Conservation (phyloP, 2,797 vertebrate genomes). For the Synanceia verrucosa region DNA sequence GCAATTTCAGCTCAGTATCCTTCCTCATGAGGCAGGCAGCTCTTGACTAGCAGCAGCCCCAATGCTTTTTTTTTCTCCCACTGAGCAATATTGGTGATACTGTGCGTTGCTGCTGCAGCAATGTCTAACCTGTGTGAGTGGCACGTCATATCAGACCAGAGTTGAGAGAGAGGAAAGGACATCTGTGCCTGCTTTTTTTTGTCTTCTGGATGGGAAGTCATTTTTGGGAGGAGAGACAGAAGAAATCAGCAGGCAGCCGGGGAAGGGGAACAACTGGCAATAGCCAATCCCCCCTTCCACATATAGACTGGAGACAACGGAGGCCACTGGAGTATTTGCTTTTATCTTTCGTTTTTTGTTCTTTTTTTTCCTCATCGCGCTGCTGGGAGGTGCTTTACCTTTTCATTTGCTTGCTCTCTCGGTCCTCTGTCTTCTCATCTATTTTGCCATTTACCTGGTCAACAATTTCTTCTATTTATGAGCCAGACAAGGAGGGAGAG, state of each 20-base stretch:
- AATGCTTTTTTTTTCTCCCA: constrained; percentile 63
- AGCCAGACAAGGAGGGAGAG: constrained; percentile 73
- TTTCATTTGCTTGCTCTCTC: constrained; percentile 83
- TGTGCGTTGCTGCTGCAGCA: constrained; percentile 73
- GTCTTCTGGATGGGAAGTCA: constrained; percentile 83
- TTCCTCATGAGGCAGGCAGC: constrained; percentile 78
- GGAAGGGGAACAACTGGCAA: constrained; percentile 79
- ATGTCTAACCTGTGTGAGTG: constrained; percentile 81
- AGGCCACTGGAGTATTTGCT: constrained; percentile 83
- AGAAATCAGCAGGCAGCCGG: constrained; percentile 76
- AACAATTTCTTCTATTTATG: constrained; percentile 85
- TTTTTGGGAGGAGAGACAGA: constrained; percentile 78
- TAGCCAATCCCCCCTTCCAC: constrained; percentile 78
- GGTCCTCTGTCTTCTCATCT: constrained; percentile 83
- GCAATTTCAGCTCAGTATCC: constrained; percentile 78
- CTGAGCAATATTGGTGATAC: constrained; percentile 62
- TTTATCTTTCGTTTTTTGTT: constrained; percentile 85
- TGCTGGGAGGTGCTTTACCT: constrained; percentile 83
- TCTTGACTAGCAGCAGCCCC: constrained; percentile 76
- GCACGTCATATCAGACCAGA: constrained; percentile 61
- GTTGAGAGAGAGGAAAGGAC: constrained; percentile 67
- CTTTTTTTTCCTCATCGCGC: constrained; percentile 85
- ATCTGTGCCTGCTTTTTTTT: constrained; percentile 60
- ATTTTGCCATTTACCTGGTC: constrained; percentile 85
- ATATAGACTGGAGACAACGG: constrained; percentile 79